Evolutionary conservation across 2,888 invertebrate genomes (phyloP).

Genomic region (Himalopsyche tibetana): DNA sequence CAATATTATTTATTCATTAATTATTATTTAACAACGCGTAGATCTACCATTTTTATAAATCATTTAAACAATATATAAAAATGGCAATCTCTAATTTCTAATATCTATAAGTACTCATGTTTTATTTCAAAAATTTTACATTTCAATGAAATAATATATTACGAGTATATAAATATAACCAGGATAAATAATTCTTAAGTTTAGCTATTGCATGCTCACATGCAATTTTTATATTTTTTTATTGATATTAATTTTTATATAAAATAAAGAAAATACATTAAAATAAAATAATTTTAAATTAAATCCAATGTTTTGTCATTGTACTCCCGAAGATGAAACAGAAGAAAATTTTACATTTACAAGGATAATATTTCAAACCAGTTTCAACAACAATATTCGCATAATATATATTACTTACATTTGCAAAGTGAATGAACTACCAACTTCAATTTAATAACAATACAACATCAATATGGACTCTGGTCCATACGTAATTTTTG

Average conservation of each 20-base stretch:
- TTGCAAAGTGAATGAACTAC: conserved; percentile 73
- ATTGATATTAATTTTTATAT: conserved; percentile 52
- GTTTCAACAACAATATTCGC: conserved; percentile 61
- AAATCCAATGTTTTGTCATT: conserved; percentile 59
- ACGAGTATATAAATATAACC: conserved; percentile 53
- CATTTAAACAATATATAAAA: conserved; percentile 72
- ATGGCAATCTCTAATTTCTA: conserved; percentile 77
- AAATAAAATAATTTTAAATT: conserved; percentile 39
- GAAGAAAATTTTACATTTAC: conserved; percentile 54
- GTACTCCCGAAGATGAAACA: conserved; percentile 62
- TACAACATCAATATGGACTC: conserved; percentile 74
- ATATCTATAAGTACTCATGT: conserved; percentile 65
- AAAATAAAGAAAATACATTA: conserved; percentile 36
- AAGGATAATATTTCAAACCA: conserved; percentile 57
- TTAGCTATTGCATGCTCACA: conserved; percentile 63
- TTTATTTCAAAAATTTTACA: conserved; percentile 63
- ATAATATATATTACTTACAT: conserved; percentile 60
- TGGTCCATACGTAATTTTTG: conserved; percentile 69
- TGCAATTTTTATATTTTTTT: conserved; percentile 51
- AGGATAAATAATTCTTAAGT: conserved; percentile 57
- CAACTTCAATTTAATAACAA: conserved; percentile 75
- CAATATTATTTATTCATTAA: conserved; percentile 81
- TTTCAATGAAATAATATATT: conserved; percentile 46
- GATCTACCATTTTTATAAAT: conserved; percentile 75
- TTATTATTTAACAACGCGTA: conserved; percentile 81